phyloP scores from a whole-genome alignment of 35 echinoderm and acorn worm species.

The Stichopus chloronotus region DNA sequence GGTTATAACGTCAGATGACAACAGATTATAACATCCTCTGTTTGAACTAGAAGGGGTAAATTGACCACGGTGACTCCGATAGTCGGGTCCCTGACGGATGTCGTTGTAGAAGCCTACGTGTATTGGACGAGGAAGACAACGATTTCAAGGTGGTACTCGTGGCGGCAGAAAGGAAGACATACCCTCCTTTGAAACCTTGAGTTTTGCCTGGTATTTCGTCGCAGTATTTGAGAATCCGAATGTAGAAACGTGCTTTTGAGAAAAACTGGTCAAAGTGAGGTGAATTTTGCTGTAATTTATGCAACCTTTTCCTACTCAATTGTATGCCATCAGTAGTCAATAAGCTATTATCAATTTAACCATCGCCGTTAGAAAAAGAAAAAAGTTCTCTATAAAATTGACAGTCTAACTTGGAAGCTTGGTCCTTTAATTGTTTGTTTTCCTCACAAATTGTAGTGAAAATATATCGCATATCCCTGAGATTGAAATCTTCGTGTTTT shows the following conservation, averaged over 20 bases:
- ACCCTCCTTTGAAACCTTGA: neutral
- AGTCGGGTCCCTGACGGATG: neutral
- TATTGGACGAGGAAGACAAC: neutral
- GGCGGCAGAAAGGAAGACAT: neutral
- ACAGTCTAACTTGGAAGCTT: neutral
- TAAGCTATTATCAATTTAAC: neutral
- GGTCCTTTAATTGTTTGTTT: neutral
- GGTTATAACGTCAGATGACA: neutral
- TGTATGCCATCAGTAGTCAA: neutral
- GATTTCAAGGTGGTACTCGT: neutral
- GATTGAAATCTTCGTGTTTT: neutral
- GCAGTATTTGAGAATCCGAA: neutral
- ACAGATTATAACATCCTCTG: neutral
- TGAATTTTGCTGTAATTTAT: neutral
- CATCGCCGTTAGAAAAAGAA: conserved; percentile 29
- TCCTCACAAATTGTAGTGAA: neutral
- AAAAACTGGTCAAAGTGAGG: neutral
- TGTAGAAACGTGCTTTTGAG: neutral
- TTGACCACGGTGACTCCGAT: neutral
- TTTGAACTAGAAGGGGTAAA: neutral
- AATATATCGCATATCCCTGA: neutral
- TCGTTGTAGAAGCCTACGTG: neutral
- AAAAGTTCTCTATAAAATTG: neutral
- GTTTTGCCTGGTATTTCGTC: neutral
- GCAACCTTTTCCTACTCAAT: neutral